These are phyloP conservation scores for Agrilus biguttatus DNA, from an alignment of 2,888 invertebrate genomes.

Conservation along the genomic window DNA sequence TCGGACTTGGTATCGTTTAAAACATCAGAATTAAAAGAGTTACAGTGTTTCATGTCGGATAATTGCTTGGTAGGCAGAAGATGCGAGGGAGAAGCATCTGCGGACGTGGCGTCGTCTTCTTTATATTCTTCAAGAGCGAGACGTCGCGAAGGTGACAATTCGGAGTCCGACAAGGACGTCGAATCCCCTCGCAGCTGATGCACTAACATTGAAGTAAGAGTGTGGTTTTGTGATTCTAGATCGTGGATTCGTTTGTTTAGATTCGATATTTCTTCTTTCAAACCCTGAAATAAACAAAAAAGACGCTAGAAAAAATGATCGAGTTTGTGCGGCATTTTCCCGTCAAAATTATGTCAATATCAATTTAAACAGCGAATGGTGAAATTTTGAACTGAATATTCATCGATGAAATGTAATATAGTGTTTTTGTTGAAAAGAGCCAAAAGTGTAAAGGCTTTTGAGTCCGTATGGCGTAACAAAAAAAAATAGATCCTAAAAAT, in stretches of 20 bases:
- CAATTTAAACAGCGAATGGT: background rate
- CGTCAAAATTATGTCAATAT: background rate
- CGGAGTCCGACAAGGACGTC: constrained; percentile 10
- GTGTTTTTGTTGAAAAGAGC: too few species aligned
- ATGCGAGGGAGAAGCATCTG: constrained; percentile 17
- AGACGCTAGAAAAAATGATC: background rate
- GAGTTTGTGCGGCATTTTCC: background rate
- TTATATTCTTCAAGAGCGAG: constrained; percentile 33
- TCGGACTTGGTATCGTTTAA: constrained; percentile 16
- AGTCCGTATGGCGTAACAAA: too few species aligned
- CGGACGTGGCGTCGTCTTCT: constrained; percentile 14
- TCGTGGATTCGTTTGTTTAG: constrained; percentile 61
- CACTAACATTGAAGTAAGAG: constrained; percentile 53
- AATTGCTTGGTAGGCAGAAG: constrained; percentile 18
- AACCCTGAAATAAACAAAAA: constrained; percentile 37
- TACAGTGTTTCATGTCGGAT: constrained; percentile 26
- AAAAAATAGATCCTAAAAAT: too few species aligned
- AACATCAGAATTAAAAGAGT: constrained; percentile 30
- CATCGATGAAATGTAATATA: background rate
- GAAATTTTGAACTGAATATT: background rate
- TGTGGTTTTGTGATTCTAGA: constrained; percentile 63
- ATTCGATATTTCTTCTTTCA: constrained; percentile 62
- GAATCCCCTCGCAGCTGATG: constrained; percentile 41
- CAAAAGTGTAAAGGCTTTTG: too few species aligned
- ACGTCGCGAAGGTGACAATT: constrained; percentile 19